Evolutionary conservation across 2,888 invertebrate genomes (phyloP), one percentile per base, ranked within the genome.

Genomic region (Acanthosoma haemorrhoidale): DNA sequence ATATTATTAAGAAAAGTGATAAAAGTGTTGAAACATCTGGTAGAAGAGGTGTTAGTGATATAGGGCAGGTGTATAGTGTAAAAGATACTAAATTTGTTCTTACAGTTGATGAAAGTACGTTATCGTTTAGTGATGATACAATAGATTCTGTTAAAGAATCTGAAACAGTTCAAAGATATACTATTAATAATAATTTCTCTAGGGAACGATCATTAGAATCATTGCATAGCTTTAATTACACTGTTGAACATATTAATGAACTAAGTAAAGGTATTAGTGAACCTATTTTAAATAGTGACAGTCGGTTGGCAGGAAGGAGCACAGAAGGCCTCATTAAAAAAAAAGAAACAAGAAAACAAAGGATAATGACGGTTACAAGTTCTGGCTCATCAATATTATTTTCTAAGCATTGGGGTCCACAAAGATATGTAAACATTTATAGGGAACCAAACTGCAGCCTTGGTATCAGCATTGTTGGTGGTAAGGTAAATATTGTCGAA

Each of bases 401-500:
- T 75, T 86, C 87, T 51, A 89, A 88, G 77, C 88, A 90, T 75
- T 96, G 95, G 95, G 94, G 94, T 3, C 86, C 91, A 0, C 88
- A 90, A 64, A 83, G 93, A 72, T 82, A 85, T 11, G 91, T 96
- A 51, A 85, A 88, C 73, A 84, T 96, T 34, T 83, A 83, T 71
- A 81, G 94, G 66, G 87, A 88, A 75, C 85, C 86, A 32, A 88
- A 88, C 38, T 87, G 89, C 74, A 94, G 95, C 68, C 86, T 98
- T 25, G 98, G 97, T 8, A 96, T 99, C 79, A 95, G 94, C 81
- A 98, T 99, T 76, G 96, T 99, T 36, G 95, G 97, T 70, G 94
- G 96, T 77, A 93, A 94, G 86, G 92, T 93, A 79, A 80, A 36
- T 39, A 63, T 38, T 29, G n/a, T 63, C n/a, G n/a, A n/a, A n/a